These are phyloP conservation scores for Syngnathoides biaculeatus DNA, from an alignment of 2,113 vertebrate genomes.

Conservation along the genomic window DNA sequence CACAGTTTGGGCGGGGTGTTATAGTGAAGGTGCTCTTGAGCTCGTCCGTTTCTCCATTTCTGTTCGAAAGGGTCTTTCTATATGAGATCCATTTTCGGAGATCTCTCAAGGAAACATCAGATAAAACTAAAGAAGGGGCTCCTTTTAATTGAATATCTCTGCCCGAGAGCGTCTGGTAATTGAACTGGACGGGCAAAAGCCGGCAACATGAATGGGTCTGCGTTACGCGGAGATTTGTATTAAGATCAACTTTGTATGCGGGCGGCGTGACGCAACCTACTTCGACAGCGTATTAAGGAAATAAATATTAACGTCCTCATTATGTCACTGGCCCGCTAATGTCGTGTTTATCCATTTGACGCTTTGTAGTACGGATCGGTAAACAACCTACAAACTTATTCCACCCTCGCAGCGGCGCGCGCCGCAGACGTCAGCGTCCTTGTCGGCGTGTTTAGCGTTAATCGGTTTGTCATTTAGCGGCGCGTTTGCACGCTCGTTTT, in stretches of 20 bases:
- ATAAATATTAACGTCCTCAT: constrained; percentile 62
- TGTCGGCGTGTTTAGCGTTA: constrained; percentile 51
- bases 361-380: constrained; percentile 20
- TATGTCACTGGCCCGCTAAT: constrained; percentile 65
- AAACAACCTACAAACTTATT: not conserved
- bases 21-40: not conserved
- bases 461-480: constrained; percentile 73
- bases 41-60: not conserved
- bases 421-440: not conserved
- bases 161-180: constrained; percentile 60
- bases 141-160: constrained; percentile 65
- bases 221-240: constrained; percentile 68
- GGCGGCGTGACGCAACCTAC: constrained; percentile 61
- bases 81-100: not conserved
- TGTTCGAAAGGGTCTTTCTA: not conserved
- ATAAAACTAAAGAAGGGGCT: constrained; percentile 43
- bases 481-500: constrained; percentile 64
- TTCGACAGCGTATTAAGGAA: constrained; percentile 44
- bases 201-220: constrained; percentile 58
- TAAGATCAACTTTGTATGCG: constrained; percentile 64
- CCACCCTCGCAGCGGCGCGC: not conserved
- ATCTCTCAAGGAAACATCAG: constrained; percentile 11
- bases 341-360: constrained; percentile 55
- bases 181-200: constrained; percentile 50
- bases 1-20: not conserved